Conservation (phyloP, 2,888 invertebrate species). For the Cremastobaeus sp. region DNA sequence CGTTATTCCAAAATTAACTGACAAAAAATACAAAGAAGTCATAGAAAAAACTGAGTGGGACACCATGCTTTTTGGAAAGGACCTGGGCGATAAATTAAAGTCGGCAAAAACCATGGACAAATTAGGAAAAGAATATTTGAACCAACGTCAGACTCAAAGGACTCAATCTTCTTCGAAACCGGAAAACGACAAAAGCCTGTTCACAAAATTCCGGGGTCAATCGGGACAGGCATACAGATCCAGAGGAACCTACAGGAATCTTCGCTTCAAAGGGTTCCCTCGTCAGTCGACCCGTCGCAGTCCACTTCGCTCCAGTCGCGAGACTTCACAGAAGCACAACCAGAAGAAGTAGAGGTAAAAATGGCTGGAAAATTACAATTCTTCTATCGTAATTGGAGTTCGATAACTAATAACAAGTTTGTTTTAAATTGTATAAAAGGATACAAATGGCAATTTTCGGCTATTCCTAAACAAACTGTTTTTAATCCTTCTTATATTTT, state of each 20-base stretch:
- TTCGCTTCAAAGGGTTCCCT: constrained; percentile 13
- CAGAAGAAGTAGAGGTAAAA: constrained; percentile 21
- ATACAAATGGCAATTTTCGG: background rate
- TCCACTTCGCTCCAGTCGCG: too few relatives aligned
- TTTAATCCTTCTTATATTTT: background rate
- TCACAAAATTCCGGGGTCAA: background rate
- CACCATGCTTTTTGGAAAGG: constrained; percentile 27
- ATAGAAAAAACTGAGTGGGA: constrained; percentile 28
- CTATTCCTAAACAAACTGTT: background rate
- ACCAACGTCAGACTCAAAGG: background rate
- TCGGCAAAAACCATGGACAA: constrained; percentile 23
- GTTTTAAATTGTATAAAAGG: constrained; percentile 11
- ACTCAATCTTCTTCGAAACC: background rate
- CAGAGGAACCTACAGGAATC: constrained; percentile 2
- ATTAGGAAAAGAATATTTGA: constrained; percentile 19
- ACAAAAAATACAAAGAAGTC: constrained; percentile 26
- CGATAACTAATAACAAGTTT: background rate
- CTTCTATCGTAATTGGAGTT: constrained; percentile 2
- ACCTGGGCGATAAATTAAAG: constrained; percentile 29
- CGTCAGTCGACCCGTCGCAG: too few relatives aligned
- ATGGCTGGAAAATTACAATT: constrained; percentile 10
- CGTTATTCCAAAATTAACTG: constrained; percentile 14
- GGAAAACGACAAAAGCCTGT: constrained; percentile 21
- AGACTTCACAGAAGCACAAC: too few relatives aligned
- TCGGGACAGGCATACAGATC: constrained; percentile 17